A percentile compares a stretch with the other conserved stretches of the same genome.
Evolutionary conservation across 2,113 vertebrate species (phyloP).

Genomic region (Saiga tatarica): DNA sequence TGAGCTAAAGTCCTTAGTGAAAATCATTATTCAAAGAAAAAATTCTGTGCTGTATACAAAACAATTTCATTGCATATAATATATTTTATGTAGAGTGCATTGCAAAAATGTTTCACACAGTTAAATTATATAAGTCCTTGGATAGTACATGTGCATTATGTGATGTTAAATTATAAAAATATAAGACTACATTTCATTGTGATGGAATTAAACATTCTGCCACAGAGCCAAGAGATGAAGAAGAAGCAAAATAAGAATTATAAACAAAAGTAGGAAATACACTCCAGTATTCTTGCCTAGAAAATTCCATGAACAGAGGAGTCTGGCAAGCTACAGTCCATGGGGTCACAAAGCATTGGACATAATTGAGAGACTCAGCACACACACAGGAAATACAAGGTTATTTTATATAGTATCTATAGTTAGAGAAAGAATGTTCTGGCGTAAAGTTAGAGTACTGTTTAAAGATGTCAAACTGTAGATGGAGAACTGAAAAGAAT

Average conservation of each 20-base stretch:
- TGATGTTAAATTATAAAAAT: conserved; percentile 30
- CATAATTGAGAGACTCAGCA: neutral
- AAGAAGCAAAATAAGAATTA: neutral
- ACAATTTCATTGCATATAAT: neutral
- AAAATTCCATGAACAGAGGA: neutral
- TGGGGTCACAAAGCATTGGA: neutral
- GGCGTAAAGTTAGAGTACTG: neutral
- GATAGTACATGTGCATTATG: neutral
- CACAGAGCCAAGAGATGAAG: neutral
- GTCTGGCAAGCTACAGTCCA: neutral
- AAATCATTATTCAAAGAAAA: conserved; percentile 25
- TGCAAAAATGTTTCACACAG: neutral
- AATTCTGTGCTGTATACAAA: neutral
- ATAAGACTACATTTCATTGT: conserved; percentile 8
- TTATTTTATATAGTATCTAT: neutral
- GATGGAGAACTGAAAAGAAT: neutral
- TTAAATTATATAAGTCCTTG: conserved; percentile 48
- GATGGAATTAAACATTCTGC: conserved; percentile 50
- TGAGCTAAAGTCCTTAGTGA: neutral
- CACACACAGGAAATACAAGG: neutral
- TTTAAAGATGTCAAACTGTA: neutral
- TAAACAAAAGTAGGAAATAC: neutral
- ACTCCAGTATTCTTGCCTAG: neutral
- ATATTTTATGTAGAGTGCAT: conserved; percentile 38
- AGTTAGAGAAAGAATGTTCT: neutral